phyloP scores from a whole-genome alignment of 2,797 vertebrate genomes.

The Argya squamiceps region DNA sequence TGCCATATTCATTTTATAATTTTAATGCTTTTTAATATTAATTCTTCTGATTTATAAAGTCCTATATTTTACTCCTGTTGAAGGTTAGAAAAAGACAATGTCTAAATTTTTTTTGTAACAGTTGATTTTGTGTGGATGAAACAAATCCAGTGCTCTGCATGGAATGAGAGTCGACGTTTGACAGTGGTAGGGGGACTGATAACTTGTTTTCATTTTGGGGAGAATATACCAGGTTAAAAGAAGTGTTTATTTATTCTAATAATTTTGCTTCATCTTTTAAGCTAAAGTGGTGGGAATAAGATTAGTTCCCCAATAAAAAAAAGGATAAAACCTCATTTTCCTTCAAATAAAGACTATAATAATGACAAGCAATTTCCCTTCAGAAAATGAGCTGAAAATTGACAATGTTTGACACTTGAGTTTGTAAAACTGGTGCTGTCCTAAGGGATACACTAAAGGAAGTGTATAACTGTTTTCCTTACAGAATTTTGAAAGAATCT shows the following conservation, averaged over 20 bases:
- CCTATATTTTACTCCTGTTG: background rate
- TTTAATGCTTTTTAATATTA: constrained; percentile 20
- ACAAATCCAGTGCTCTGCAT: background rate
- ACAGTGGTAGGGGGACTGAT: background rate
- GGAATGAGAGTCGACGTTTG: background rate
- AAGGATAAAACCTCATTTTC: background rate
- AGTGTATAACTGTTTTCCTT: background rate
- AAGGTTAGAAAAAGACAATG: background rate
- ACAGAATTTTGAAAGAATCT: background rate
- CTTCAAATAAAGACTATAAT: background rate
- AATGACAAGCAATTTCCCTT: background rate
- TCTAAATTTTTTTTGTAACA: background rate
- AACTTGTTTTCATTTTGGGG: background rate
- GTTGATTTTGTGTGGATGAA: background rate
- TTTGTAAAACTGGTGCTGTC: background rate
- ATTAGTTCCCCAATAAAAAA: background rate
- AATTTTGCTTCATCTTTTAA: background rate
- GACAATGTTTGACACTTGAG: background rate
- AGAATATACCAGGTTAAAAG: background rate
- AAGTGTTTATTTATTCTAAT: background rate
- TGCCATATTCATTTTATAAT: background rate
- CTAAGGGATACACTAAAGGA: background rate
- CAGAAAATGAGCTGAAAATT: background rate
- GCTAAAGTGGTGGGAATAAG: background rate
- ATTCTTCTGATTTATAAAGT: background rate